Base-by-base conservation (phyloP, 2,113 vertebrate species). In the Notechis scutatus region DNA sequence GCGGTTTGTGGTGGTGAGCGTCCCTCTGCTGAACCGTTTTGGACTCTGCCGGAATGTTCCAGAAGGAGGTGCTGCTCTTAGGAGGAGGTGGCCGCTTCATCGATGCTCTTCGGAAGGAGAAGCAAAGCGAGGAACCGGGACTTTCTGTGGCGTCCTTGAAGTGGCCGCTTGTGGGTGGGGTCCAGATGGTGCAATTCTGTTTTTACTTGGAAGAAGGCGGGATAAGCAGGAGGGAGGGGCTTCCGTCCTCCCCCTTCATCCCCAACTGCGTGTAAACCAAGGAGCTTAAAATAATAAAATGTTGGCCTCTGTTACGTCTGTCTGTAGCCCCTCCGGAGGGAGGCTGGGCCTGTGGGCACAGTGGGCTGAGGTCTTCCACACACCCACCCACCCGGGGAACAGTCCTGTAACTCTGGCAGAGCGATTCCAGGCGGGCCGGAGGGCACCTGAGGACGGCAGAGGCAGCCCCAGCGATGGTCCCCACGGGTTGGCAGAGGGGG, bases 281-380 rank as follows among this genome's bases (percentile, higher is more conserved):
- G 54, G 54, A 96, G 81, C 96, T 95, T 95, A 50, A 50, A 50
- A 90, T 95, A 93, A 94, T 93, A 91, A 95, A 89, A 0, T 94
- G 91, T 93, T 95, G 91, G 90, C 93, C 85, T 89, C 95, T 97
- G 94, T 97, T 97, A 93, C 93, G 94, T 96, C 94, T 93, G 94
- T 94, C 94, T 91, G 93, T 47, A 92, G 87, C 5, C 2, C 52
- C 94, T 52, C 47, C 47, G 8, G 47, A 50, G 47, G 8, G 47
- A 50, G 47, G 8, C 47, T 50, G 7, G 47, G 47, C 47, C 47
- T 50, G 47, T 9, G 8, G 47, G 47, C 8, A 1, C 47, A 10
- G 92, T 94, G 0, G 94, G 86, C 85, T 87, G 91, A 94, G 93
- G 56, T 93, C 56, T 92, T 14, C 1, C 47, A 9, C 47, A 50